Conservation (phyloP, 2,113 vertebrate species). For the Pluvialis apricaria region DNA sequence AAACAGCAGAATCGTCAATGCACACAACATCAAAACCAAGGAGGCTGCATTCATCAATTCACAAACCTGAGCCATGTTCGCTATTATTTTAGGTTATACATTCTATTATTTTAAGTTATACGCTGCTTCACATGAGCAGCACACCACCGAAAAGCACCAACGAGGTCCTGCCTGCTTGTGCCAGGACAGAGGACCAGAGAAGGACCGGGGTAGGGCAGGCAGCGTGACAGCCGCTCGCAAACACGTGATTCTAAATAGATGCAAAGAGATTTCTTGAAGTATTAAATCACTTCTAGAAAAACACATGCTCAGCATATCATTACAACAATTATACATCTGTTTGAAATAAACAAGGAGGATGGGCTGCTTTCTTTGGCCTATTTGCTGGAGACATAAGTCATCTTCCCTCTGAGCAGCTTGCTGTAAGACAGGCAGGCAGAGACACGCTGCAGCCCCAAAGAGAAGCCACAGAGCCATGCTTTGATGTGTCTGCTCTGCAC, state of each 20-base stretch:
- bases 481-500: neutral
- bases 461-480: neutral
- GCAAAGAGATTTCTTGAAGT: neutral
- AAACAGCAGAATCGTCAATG: neutral
- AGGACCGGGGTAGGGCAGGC: neutral
- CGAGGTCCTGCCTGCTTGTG: neutral
- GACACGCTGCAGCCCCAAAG: neutral
- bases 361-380: neutral
- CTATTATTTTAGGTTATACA: neutral
- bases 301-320: slow-evolving; percentile 49
- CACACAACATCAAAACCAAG: neutral
- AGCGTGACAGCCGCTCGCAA: neutral
- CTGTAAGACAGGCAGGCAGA: neutral
- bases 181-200: neutral
- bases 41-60: neutral
- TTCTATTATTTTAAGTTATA: neutral
- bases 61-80: neutral
- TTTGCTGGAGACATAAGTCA: neutral
- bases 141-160: rapidly evolving
- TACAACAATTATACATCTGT: slow-evolving; percentile 37
- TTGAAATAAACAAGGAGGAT: neutral
- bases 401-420: neutral
- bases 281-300: slow-evolving; percentile 45
- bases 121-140: neutral
- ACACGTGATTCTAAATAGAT: neutral